Evolutionary conservation across 1,140 invertebrate genomes (phyloP), one percentile per base, ranked within the genome.

Genomic region (Nylanderia fulva): DNA sequence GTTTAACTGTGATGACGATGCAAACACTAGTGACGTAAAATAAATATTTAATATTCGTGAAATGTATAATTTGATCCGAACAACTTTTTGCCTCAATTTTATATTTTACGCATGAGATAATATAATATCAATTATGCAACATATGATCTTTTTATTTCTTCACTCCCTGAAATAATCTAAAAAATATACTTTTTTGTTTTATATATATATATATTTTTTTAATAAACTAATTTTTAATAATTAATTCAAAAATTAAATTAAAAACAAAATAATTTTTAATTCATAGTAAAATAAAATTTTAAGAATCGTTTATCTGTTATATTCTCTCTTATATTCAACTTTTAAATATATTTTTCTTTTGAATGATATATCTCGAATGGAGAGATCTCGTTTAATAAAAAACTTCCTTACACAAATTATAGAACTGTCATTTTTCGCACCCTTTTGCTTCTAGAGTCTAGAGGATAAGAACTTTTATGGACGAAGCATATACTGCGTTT

Each of bases 11-110:
- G 61, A 79, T 9, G 61, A 77, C 42, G 42, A 79, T 68, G 29
- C 52, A 79, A 79, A 79, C 21, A 29, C 15, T 29, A 13, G 15
- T 68, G 63, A 79, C 61, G 39, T 79, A 79, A 64, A 77, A 61
- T 68, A 79, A 79, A 68, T 66, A 66, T 68, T 79, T 79, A 68
- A 79, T 79, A 45, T 66, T 36, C 13, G 75, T 36, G 61, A 79
- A 79, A 79, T 79, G 75, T 45, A 52, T 68, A 66, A 79, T 79
- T 79, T 79, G 27, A 54, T 79, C n/a, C 18, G 42, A 29, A 21
- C 52, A 52, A 77, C 58, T 77, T 48, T 77, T 21, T 18, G 42
- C 61, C 61, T 66, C 75, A 64, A 68, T 79, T 52, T 79, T 33
- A 48, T 52, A 29, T 79, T 79, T 79, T 18, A 66, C 42, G 42